A percentile compares a stretch with the other conserved stretches of the same genome.
Conservation (phyloP, 2,888 invertebrate genomes). For the Ochropleura plecta region DNA sequence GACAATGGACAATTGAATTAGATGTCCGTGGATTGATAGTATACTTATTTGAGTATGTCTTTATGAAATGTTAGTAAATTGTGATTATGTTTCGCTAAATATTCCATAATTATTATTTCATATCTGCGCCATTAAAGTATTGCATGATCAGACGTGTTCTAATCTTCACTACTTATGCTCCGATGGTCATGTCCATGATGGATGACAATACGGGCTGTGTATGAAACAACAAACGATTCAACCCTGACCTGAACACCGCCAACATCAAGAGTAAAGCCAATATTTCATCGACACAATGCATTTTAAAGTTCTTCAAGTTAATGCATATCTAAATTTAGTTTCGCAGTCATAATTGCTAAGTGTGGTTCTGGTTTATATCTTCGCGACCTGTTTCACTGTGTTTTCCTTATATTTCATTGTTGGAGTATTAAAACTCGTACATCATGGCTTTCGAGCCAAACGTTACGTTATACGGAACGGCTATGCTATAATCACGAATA, state of each 20-base stretch:
- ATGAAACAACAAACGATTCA: conserved; percentile 18
- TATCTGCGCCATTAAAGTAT: conserved; percentile 5
- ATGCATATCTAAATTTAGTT: conserved; percentile 35
- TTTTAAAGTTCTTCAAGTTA: conserved; percentile 39
- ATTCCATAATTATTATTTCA: conserved; percentile 7
- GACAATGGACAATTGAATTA: conserved; percentile 61
- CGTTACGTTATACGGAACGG: conserved; percentile 48
- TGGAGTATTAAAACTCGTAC: conserved; percentile 52
- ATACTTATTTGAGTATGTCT: conserved; percentile 21
- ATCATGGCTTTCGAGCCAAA: conserved; percentile 44
- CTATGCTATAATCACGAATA: conserved; percentile 51
- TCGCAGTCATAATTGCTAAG: conserved; percentile 27
- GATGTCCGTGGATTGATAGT: conserved; percentile 24
- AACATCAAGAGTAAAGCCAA: conserved; percentile 15
- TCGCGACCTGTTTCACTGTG: conserved; percentile 28
- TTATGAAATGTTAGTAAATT: conserved; percentile 17
- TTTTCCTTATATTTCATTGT: conserved; percentile 64
- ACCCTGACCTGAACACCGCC: conserved; percentile 35
- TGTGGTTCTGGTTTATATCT: conserved; percentile 34
- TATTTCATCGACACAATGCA: conserved; percentile 31
- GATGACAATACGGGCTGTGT: conserved; percentile 48
- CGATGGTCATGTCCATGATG: conserved; percentile 18
- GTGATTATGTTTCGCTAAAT: conserved; percentile 12
- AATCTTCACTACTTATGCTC: conserved; percentile 12
- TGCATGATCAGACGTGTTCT: conserved; percentile 17